A percentile compares a stretch with the other conserved stretches of the same genome.
Conservation (phyloP, 2,113 vertebrate genomes). For the Tachysurus vachellii region DNA sequence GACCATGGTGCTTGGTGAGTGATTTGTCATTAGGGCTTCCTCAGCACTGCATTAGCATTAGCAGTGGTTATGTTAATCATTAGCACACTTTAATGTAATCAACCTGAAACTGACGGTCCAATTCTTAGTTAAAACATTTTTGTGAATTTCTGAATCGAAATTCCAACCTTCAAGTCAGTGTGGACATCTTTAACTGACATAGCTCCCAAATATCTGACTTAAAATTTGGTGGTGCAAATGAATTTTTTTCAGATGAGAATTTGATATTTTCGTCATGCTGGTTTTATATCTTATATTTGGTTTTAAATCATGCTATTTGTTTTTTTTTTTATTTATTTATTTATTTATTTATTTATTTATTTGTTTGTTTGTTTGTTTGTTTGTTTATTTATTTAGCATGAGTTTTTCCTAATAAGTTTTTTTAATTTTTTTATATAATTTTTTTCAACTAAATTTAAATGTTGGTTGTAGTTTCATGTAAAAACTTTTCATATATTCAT, state of each 20-base stretch:
- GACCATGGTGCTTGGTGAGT: constrained; percentile 88
- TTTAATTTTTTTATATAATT: no score
- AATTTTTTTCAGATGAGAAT: no score
- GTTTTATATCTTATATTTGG: no score
- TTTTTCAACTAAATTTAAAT: no score
- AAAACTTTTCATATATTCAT: not conserved
- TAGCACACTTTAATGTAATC: not conserved
- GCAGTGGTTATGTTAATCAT: not conserved
- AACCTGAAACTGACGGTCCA: not conserved
- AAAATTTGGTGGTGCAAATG: not conserved
- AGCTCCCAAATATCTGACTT: not conserved
- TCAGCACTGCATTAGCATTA: not conserved
- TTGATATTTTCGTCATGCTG: no score
- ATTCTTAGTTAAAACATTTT: not conserved
- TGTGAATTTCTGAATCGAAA: not conserved
- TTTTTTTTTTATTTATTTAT: no score
- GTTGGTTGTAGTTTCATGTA: no score
- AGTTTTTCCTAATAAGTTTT: no score
- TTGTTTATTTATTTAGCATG: no score
- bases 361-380: no score
- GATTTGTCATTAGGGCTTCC: not conserved
- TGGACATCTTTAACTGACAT: not conserved
- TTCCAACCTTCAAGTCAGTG: not conserved
- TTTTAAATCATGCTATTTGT: no score
- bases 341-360: no score